Conservation (phyloP, 2,797 vertebrate species). For the Botia almorhae region DNA sequence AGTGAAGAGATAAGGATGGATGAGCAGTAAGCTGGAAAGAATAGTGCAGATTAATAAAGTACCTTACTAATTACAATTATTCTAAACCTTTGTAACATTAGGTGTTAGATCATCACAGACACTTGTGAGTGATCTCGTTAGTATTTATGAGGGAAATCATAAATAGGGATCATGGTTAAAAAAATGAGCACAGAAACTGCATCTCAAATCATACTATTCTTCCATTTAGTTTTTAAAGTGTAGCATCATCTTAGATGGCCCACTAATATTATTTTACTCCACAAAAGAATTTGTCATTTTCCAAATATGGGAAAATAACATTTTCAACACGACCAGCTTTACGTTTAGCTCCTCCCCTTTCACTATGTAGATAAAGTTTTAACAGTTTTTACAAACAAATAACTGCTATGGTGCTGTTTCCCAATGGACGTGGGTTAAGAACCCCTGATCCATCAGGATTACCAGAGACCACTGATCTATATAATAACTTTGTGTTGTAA, state of each 20-base stretch:
- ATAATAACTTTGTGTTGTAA: too few relatives aligned
- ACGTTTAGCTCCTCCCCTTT: too few relatives aligned
- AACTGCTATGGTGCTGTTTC: too few relatives aligned
- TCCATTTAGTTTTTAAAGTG: neutral
- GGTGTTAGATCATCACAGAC: neutral
- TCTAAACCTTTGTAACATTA: neutral
- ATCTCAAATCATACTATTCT: neutral
- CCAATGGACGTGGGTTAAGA: neutral
- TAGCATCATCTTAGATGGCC: neutral
- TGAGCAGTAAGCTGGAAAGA: neutral
- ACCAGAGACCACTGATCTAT: neutral
- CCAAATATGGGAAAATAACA: too few relatives aligned
- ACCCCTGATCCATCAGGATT: neutral
- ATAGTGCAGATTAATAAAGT: constrained; percentile 1
- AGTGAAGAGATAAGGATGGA: neutral
- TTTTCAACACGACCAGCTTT: too few relatives aligned
- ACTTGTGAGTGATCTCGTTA: neutral
- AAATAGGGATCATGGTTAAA: neutral
- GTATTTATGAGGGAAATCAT: neutral
- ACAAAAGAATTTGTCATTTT: too few relatives aligned
- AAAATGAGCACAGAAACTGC: neutral
- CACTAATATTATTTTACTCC: too few relatives aligned
- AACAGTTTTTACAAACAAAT: too few relatives aligned
- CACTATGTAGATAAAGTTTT: too few relatives aligned
- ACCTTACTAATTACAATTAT: neutral